Conservation (phyloP, 2,113 vertebrate genomes). For the Pelodiscus sinensis region DNA sequence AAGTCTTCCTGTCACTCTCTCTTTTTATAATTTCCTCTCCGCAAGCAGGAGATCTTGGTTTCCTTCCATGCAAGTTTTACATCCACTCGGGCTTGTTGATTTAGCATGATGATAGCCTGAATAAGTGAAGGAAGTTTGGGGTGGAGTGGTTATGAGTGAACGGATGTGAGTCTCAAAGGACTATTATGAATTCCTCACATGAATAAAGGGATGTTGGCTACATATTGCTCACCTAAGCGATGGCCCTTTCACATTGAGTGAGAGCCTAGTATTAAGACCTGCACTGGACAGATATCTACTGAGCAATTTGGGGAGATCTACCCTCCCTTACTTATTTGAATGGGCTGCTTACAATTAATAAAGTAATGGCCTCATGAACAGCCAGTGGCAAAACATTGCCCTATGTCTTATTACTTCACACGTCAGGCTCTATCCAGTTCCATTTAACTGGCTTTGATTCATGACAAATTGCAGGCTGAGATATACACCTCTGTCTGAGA, state of each 20-base stretch:
- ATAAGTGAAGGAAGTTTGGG: background rate
- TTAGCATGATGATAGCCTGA: background rate
- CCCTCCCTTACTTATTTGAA: background rate
- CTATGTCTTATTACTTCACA: too few species aligned
- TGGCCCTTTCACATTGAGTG: background rate
- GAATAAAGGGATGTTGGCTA: background rate
- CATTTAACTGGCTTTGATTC: too few species aligned
- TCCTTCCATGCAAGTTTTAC: background rate
- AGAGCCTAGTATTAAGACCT: background rate
- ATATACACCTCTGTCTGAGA: background rate
- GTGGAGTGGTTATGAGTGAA: background rate
- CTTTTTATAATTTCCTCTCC: background rate
- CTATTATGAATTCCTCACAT: background rate
- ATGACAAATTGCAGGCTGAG: background rate
- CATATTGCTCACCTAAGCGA: too few species aligned
- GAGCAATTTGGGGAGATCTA: background rate
- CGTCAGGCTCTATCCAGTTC: too few species aligned
- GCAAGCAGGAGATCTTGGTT: background rate
- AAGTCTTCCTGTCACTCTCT: background rate
- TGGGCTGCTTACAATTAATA: too few species aligned
- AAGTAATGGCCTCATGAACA: too few species aligned
- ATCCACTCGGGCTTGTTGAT: background rate
- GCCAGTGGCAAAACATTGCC: too few species aligned
- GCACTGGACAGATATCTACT: background rate
- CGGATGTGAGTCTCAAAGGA: rapidly evolving